Conservation (phyloP, 2,888 invertebrate genomes). For the Drosophila falleni region DNA sequence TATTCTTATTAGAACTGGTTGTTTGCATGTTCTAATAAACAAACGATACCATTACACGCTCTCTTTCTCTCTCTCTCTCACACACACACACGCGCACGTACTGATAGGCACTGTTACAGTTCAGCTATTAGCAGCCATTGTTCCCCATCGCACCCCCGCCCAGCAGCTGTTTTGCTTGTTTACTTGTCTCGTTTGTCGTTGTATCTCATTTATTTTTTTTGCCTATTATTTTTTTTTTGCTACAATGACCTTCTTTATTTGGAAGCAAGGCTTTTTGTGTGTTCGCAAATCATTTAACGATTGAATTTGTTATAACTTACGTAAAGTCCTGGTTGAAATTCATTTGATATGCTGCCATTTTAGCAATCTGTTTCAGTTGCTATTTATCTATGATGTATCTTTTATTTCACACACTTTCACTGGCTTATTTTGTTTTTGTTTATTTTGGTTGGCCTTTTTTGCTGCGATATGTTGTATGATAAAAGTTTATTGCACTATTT, state of each 20-base stretch:
- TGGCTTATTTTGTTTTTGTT: slow-evolving; percentile 10
- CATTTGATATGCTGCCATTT: slow-evolving; percentile 78
- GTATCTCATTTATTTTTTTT: slow-evolving; percentile 52
- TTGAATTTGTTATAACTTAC: slow-evolving; percentile 68
- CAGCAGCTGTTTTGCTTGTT: slow-evolving; percentile 63
- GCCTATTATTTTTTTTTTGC: slow-evolving; percentile 43
- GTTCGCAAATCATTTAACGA: not conserved
- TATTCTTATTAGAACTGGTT: slow-evolving; percentile 70
- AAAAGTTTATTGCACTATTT: slow-evolving; percentile 32
- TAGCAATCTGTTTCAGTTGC: slow-evolving; percentile 48
- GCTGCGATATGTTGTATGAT: slow-evolving; percentile 13
- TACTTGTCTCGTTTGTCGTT: slow-evolving; percentile 61
- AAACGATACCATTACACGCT: slow-evolving; percentile 56
- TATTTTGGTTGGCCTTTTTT: slow-evolving; percentile 4
- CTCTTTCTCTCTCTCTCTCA: slow-evolving; percentile 38
- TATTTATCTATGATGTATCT: slow-evolving; percentile 34
- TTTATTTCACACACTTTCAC: slow-evolving; percentile 64
- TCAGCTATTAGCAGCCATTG: slow-evolving; percentile 48
- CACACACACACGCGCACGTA: slow-evolving; percentile 30
- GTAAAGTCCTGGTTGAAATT: slow-evolving; percentile 82
- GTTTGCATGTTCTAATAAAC: slow-evolving; percentile 74
- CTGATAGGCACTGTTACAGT: slow-evolving; percentile 47
- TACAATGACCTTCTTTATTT: slow-evolving; percentile 67
- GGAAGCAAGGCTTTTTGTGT: slow-evolving; percentile 51
- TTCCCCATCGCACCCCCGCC: slow-evolving; percentile 22